Evolutionary conservation across 2,888 invertebrate species (phyloP).

Genomic region (Epicampocera succincta): DNA sequence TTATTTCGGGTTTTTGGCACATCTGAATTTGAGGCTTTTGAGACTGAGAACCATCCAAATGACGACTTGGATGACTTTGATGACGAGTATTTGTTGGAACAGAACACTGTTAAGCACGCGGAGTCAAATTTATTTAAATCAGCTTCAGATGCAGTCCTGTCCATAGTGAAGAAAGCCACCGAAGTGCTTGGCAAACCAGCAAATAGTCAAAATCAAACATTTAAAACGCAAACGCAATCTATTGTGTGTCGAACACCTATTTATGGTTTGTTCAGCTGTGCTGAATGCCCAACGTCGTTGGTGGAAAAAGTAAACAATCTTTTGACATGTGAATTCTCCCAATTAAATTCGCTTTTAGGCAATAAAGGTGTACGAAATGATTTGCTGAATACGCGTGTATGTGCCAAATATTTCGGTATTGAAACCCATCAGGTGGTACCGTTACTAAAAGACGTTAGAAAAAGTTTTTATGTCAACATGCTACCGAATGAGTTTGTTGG

Average conservation of each 20-base stretch:
- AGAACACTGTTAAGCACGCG: slow-evolving; percentile 81
- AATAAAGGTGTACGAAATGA: slow-evolving; percentile 85
- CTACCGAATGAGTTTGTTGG: slow-evolving; percentile 87
- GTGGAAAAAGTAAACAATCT: slow-evolving; percentile 88
- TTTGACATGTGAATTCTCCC: slow-evolving; percentile 86
- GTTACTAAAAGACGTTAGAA: slow-evolving; percentile 71
- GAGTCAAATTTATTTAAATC: slow-evolving; percentile 90
- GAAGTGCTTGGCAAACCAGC: slow-evolving; percentile 89
- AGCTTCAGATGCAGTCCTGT: slow-evolving; percentile 94
- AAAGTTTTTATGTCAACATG: slow-evolving; percentile 85
- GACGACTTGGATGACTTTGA: slow-evolving; percentile 87
- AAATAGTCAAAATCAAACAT: slow-evolving; percentile 84
- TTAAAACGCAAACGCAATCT: slow-evolving; percentile 68
- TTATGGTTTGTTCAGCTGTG: slow-evolving; percentile 87
- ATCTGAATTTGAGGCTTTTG: slow-evolving; percentile 94
- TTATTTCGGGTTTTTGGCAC: slow-evolving; percentile 96
- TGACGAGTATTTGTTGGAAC: slow-evolving; percentile 83
- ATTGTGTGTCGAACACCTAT: slow-evolving; percentile 87
- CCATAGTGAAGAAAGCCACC: slow-evolving; percentile 95
- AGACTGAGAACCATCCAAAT: slow-evolving; percentile 89
- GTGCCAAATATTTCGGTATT: slow-evolving; percentile 84
- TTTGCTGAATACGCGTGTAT: slow-evolving; percentile 84
- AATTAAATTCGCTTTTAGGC: slow-evolving; percentile 85
- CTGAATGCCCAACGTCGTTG: slow-evolving; percentile 87
- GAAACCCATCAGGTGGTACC: slow-evolving; percentile 81